Percentiles rank a stretch among this genome's conserved stretches.
Evolutionary conservation across 2,113 vertebrate species (phyloP).

Genomic region (Hymenochirus boettgeri): DNA sequence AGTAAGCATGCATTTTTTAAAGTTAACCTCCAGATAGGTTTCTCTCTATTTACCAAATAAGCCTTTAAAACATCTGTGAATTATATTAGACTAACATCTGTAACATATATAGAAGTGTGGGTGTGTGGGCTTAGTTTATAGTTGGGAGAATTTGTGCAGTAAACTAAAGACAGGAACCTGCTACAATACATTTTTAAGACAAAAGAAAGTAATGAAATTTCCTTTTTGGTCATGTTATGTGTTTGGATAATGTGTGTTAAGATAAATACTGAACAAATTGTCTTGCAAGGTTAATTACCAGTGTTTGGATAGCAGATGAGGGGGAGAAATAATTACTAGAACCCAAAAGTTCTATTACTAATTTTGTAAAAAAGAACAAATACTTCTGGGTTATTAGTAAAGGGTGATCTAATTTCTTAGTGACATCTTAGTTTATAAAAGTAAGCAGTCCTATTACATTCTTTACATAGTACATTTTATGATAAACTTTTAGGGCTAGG

Average conservation of each 20-base stretch:
- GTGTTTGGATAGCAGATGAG: neutral
- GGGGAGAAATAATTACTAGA: no score
- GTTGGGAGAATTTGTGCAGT: constrained; percentile 26
- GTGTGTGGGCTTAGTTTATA: constrained; percentile 38
- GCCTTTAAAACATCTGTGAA: constrained; percentile 35
- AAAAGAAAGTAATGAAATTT: constrained; percentile 23
- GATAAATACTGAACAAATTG: neutral
- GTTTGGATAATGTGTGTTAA: neutral
- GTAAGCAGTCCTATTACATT: no score
- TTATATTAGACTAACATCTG: constrained; percentile 40
- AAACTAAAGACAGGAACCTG: constrained; percentile 35
- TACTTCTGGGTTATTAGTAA: no score
- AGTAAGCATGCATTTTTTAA: constrained; percentile 23
- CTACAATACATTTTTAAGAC: constrained; percentile 36
- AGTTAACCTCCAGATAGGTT: constrained; percentile 9
- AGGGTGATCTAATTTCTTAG: no score
- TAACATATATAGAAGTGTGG: constrained; percentile 35
- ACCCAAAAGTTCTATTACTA: no score
- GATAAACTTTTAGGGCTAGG: no score
- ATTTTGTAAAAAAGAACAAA: no score
- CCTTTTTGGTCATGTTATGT: constrained; percentile 6
- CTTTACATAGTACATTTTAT: no score
- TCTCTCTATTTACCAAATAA: constrained; percentile 9
- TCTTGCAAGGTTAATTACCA: constrained; percentile 2
- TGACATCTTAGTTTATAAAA: no score